Evolutionary conservation across 2,888 invertebrate genomes (phyloP), one percentile per base, ranked within the genome.

Genomic region (Lamproptera curius): DNA sequence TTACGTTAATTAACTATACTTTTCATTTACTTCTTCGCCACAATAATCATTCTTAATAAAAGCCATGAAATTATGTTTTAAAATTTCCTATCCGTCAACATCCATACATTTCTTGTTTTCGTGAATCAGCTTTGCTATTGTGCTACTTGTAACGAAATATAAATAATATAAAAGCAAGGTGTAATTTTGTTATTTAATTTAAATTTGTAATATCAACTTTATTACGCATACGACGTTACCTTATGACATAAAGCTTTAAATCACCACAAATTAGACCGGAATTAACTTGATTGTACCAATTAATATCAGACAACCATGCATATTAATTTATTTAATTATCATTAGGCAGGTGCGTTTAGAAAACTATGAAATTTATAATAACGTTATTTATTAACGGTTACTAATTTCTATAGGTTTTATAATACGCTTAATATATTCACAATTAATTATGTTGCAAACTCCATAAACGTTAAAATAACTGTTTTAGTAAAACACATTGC

Each of bases 281-380:
- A 35, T 33, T 43, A 17, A 49, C 43, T 23, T 48, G 23, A 16
- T 11, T 37, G 17, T 35, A 36, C 35, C 39, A 44, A 44, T 49
- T 44, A 44, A 49, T 44, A 39, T 11, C 42, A 43, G 36, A 17
- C 31, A 43, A 16, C 34, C 36, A 13, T 40, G 44, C 49, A 49
- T 49, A 44, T 49, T 44, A 44, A 44, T 44, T 31, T 20, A 41
- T 36, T 13, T 44, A 40, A 44, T 49, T 44, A 49, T 17, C 40
- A 36, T 44, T 40, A 17, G 39, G 44, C 40, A 35, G 44, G 49
- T 35, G 28, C 16, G 2, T 3, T 26, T 38, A 14, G 17, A 28
- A 48, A 43, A 43, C 42, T 38, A 42, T 36, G 15, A 38, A 43
- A 47, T 16, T 38, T 15, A 34, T 33, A 17, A 43, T 26, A 35